Base-by-base conservation (phyloP, 2,797 vertebrate genomes). In the Phataginus tetradactyla region DNA sequence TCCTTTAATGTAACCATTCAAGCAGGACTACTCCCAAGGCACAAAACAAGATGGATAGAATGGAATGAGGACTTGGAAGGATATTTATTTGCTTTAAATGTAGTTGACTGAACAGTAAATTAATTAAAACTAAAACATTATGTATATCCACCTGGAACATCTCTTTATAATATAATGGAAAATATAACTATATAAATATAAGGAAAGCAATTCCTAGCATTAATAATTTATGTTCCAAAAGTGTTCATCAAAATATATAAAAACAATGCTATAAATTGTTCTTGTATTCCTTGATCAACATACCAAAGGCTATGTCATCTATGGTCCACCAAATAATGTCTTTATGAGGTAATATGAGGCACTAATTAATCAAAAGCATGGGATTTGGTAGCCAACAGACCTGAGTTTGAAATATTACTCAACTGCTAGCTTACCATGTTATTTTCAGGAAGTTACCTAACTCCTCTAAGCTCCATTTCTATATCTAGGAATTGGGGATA, bases 131-230 rank as follows among this genome's bases (percentile, higher is more conserved):
- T 64, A 64, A 94, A 96, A 59, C 21, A 83, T 6, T 69, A 39
- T 27, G 15, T 81, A 75, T 92, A 64, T 88, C 13, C 13, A 94
- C 32, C 29, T 83, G 29, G 27, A 14, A 69, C 6, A 69, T 72
- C 6, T 57, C 21, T 74, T 93, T 87, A 74, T 57, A 93, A 63
- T 87, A 74, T 57, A 93, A 63, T 49, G 69, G 6, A 95, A 87
- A 37, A 51, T 1, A 66, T 64, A 89, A 14, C 6, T 66, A n/a
- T 15, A 61, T 37, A 79, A 89, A 88, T 55, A 85, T 29, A 92
- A 34, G 75, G 27, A 5, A 89, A 81, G 10, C 4, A 88, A 85
- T 71, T 80, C 4, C 13, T 86, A 93, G 9, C 45, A 86, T 83
- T 86, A 90, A 57, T 23, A 75, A 4, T 25, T 64, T 81, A 84